These are phyloP conservation scores for Scytalopus superciliaris DNA, from an alignment of 2,113 vertebrate genomes.

Conservation along the genomic window DNA sequence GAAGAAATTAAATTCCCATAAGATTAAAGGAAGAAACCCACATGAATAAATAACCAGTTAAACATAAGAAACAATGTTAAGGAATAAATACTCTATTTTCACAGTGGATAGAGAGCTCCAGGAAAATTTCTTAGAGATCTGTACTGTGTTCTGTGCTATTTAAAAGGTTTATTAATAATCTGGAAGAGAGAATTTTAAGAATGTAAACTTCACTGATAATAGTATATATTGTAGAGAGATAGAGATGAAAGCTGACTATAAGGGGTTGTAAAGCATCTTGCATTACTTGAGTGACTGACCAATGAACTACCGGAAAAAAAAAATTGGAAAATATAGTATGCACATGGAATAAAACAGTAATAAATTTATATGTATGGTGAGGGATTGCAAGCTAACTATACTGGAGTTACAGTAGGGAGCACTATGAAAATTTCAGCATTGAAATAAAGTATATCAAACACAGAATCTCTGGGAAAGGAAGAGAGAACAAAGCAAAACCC, in stretches of 20 bases:
- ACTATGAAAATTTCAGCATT: not conserved
- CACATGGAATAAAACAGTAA: not conserved
- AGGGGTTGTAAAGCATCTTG: not conserved
- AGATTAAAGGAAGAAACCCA: not conserved
- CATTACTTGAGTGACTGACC: not conserved
- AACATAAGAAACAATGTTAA: not conserved
- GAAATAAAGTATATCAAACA: not conserved
- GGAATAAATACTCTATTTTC: not conserved
- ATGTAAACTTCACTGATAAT: not conserved
- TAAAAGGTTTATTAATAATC: constrained; percentile 3
- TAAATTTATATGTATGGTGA: not conserved
- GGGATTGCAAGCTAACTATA: not conserved
- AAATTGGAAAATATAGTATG: not conserved
- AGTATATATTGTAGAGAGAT: not conserved
- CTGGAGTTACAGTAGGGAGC: not conserved
- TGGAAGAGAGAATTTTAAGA: not conserved
- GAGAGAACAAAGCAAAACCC: not conserved
- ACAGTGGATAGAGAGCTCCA: not conserved
- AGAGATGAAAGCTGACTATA: not conserved
- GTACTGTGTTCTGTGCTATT: not conserved
- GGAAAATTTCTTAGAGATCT: not conserved
- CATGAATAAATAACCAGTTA: not conserved
- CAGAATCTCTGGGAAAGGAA: not conserved
- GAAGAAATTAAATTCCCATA: not conserved
- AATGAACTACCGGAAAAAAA: not conserved